These are phyloP conservation scores for Chrysogorgia sp. DNA, from an alignment of 92 coral and sea anemone genomes.

Conservation along the genomic window DNA sequence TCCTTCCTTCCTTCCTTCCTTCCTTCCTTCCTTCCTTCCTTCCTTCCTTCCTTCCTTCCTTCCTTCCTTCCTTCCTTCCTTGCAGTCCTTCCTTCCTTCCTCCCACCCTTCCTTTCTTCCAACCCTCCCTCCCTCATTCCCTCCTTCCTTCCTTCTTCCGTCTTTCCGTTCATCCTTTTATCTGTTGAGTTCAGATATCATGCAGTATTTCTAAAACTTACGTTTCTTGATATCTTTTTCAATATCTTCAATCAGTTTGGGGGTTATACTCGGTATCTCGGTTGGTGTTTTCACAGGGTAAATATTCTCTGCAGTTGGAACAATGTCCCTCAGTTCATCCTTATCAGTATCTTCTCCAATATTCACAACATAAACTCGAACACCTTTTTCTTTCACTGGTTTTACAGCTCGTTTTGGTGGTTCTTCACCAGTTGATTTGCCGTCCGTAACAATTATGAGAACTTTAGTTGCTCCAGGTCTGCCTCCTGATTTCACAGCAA, in stretches of 20 bases:
- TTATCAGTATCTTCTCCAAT: conserved; percentile 75
- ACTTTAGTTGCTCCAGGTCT: conserved; percentile 74
- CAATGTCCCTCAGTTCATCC: conserved; percentile 65
- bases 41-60: background rate
- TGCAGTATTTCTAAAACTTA: conserved; percentile 18
- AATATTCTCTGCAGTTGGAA: conserved; percentile 62
- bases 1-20: background rate
- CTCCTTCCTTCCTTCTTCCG: conserved; percentile 21
- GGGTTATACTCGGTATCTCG: conserved; percentile 36
- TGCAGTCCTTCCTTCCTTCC: conserved; percentile 5
- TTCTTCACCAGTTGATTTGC: conserved; percentile 59
- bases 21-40: background rate
- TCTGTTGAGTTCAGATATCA: background rate
- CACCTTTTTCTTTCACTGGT: conserved; percentile 68
- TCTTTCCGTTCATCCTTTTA: background rate
- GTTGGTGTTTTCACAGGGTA: conserved; percentile 53
- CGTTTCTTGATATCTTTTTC: conserved; percentile 67
- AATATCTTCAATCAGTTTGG: conserved; percentile 57
- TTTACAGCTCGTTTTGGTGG: conserved; percentile 62
- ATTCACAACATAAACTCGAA: conserved; percentile 79
- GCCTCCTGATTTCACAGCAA: conserved; percentile 61
- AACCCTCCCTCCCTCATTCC: conserved; percentile 26
- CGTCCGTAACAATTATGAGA: conserved; percentile 79
- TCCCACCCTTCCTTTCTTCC: conserved; percentile 42
- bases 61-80: background rate